Conservation (phyloP, 2,113 vertebrate species). For the Pseudolaguvia tuberculata region DNA sequence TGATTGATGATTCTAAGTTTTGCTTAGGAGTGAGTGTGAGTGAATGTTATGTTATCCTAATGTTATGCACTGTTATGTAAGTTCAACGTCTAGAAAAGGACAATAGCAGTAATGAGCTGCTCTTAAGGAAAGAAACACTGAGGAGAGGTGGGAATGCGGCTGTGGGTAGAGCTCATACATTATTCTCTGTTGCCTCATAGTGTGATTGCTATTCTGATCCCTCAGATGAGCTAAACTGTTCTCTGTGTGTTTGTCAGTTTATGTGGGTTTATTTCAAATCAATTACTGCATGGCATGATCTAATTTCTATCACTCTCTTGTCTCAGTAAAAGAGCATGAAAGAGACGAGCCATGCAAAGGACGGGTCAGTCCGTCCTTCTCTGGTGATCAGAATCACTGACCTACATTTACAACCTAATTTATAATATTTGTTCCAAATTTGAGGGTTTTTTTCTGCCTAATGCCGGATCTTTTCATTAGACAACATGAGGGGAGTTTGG, state of each 20-base stretch:
- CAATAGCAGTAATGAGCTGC: neutral
- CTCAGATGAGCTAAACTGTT: constrained; percentile 1
- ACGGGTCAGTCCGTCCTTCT: too few relatives aligned
- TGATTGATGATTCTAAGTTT: too few relatives aligned
- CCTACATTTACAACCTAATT: too few relatives aligned
- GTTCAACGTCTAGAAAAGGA: neutral
- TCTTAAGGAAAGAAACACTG: neutral
- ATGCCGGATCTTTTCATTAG: too few relatives aligned
- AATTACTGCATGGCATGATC: constrained; percentile 19
- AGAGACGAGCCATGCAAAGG: constrained; percentile 34
- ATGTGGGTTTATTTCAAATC: constrained; percentile 14
- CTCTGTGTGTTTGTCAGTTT: constrained; percentile 10
- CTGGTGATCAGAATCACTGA: too few relatives aligned
- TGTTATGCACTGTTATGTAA: neutral
- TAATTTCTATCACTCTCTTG: constrained; percentile 34
- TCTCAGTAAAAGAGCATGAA: constrained; percentile 39
- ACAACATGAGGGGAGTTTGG: too few relatives aligned
- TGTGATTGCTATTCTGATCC: neutral
- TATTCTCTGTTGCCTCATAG: constrained; percentile 1
- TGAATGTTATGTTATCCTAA: constrained; percentile 61
- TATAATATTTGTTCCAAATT: too few relatives aligned
- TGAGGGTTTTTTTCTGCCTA: too few relatives aligned
- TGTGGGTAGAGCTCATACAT: neutral
- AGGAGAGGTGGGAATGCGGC: neutral
- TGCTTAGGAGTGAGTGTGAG: too few relatives aligned